A percentile compares a stretch with the other conserved stretches of the same genome.
These are phyloP conservation scores for Xestia xanthographa DNA, from an alignment of 2,888 invertebrate species.

Conservation along the genomic window DNA sequence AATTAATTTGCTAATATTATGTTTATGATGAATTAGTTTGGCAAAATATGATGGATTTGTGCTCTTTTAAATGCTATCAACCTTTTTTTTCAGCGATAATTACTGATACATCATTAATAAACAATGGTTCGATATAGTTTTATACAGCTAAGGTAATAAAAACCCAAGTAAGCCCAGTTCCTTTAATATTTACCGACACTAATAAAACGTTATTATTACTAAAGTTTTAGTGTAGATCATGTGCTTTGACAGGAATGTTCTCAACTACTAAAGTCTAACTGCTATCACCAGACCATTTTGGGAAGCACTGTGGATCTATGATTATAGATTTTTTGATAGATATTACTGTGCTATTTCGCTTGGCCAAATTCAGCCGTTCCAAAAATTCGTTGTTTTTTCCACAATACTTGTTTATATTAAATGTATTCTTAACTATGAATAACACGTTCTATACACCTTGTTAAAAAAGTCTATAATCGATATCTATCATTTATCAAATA, in stretches of 20 bases:
- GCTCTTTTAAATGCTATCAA: not conserved
- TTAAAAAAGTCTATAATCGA: not conserved
- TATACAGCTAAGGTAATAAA: constrained; percentile 14
- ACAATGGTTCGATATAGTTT: constrained; percentile 6
- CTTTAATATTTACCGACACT: constrained; percentile 6
- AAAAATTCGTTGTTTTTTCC: not conserved
- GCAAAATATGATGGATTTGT: constrained; percentile 33
- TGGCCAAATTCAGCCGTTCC: too few relatives aligned
- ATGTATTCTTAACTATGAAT: not conserved
- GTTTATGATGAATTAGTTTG: constrained; percentile 19
- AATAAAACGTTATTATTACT: not conserved
- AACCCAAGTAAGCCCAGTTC: not conserved
- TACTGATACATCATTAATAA: constrained; percentile 11
- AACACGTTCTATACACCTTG: not conserved
- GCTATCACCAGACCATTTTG: not conserved
- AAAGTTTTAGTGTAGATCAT: not conserved
- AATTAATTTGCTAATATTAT: constrained; percentile 45
- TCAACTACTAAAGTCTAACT: too few relatives aligned
- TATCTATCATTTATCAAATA: constrained; percentile 38
- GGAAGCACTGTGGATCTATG: not conserved
- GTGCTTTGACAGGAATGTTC: not conserved
- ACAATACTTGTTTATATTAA: not conserved
- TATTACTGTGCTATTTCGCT: not conserved
- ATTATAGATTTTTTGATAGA: not conserved
- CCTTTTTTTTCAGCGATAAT: constrained; percentile 22